Evolutionary conservation across 2,113 vertebrate species (phyloP).

Genomic region (Gymnogyps californianus): DNA sequence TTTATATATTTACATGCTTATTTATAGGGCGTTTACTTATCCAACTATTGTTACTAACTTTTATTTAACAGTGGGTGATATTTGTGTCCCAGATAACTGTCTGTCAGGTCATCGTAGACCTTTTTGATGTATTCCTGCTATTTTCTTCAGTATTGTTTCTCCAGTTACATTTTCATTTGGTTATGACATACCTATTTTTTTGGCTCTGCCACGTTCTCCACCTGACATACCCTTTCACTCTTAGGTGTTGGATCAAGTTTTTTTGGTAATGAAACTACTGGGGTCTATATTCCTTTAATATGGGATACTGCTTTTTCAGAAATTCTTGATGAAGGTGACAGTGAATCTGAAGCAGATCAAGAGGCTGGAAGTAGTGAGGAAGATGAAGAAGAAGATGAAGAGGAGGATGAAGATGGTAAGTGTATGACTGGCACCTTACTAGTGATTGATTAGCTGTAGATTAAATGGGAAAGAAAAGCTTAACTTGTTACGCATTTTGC

Average conservation of each 20-base stretch:
- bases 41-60: not conserved
- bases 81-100: not conserved
- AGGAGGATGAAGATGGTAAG: slow-evolving; percentile 79
- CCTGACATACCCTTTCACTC: not conserved
- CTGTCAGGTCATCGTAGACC: not conserved
- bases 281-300: not conserved
- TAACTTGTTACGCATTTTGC: not conserved
- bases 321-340: slow-evolving; percentile 96
- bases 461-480: not conserved
- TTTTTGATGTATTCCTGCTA: not conserved
- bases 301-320: slow-evolving; percentile 72
- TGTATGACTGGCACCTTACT: not conserved
- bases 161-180: not conserved
- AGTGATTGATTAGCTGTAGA: not conserved
- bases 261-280: not conserved
- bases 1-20: not conserved
- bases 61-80: not conserved
- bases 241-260: not conserved
- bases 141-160: not conserved
- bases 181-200: not conserved
- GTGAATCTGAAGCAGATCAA: slow-evolving; percentile 83
- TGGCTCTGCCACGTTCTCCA: not conserved
- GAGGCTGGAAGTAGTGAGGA: slow-evolving; percentile 88
- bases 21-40: not conserved
- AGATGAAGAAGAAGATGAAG: slow-evolving; percentile 83